These are phyloP conservation scores for Eurytoma californica DNA, from an alignment of 2,888 invertebrate species.

Conservation along the genomic window DNA sequence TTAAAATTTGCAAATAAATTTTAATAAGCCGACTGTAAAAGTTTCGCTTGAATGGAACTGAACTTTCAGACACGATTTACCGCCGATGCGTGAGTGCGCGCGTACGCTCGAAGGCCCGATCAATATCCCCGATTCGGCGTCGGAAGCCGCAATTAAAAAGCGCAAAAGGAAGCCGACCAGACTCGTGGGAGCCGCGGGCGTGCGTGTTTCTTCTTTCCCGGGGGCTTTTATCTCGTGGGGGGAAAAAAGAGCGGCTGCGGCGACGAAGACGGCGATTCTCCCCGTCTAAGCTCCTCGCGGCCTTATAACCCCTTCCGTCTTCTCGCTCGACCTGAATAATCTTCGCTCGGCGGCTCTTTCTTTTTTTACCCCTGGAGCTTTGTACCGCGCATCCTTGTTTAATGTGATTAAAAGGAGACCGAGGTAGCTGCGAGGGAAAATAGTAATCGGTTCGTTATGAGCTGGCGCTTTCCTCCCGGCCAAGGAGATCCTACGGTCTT, in stretches of 20 bases:
- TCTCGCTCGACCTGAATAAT: slow-evolving; percentile 21
- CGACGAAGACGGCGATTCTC: slow-evolving; percentile 16
- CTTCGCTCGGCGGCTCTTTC: slow-evolving; percentile 18
- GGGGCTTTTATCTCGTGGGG: slow-evolving; percentile 39
- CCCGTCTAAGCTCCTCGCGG: slow-evolving; percentile 29
- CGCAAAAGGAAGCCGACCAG: not conserved
- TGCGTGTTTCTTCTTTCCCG: slow-evolving; percentile 15
- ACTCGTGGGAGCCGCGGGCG: slow-evolving; percentile 25
- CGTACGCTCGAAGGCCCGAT: no score
- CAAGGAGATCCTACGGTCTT: no score
- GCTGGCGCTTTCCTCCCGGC: no score
- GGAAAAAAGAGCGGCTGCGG: slow-evolving; percentile 31
- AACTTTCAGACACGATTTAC: no score
- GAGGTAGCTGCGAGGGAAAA: not conserved
- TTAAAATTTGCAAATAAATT: no score
- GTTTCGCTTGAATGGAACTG: no score
- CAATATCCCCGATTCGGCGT: no score
- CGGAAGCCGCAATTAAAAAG: not conserved
- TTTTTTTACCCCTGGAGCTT: slow-evolving; percentile 20
- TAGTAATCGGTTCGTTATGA: not conserved
- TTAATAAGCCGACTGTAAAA: no score
- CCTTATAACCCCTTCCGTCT: slow-evolving; percentile 5
- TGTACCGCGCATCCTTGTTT: slow-evolving; percentile 20
- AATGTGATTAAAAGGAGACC: slow-evolving; percentile 31
- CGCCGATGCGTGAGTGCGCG: no score